Evolutionary conservation across 2,797 vertebrate species (phyloP).

Genomic region (Chaetodon trifasciatus): DNA sequence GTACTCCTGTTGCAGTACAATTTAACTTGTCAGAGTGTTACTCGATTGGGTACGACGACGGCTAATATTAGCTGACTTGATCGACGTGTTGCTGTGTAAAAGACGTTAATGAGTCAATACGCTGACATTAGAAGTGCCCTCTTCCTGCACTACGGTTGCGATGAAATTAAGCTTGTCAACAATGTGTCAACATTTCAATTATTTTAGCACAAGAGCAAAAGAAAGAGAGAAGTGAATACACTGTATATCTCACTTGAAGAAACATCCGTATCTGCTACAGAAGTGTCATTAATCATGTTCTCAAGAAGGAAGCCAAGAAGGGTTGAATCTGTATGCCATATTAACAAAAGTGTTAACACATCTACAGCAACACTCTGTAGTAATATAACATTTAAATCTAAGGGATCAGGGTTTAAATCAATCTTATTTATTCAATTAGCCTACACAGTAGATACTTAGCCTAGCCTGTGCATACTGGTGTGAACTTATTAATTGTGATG

Average conservation of each 20-base stretch:
- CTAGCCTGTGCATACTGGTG: background rate
- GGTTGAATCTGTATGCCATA: background rate
- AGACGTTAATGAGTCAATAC: background rate
- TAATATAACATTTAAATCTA: background rate
- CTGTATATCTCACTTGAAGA: background rate
- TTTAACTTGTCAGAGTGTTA: background rate
- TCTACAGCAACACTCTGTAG: background rate
- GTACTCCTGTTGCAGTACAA: background rate
- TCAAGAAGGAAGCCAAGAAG: background rate
- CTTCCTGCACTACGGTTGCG: background rate
- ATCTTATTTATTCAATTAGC: background rate
- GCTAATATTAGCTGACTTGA: background rate
- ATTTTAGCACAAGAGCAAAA: background rate
- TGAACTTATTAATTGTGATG: slow-evolving; percentile 11
- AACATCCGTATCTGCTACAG: background rate
- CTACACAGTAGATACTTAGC: background rate
- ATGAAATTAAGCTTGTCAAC: background rate
- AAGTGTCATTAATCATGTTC: slow-evolving; percentile 27
- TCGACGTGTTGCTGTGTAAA: background rate
- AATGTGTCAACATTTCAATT: background rate
- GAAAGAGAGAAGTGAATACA: background rate
- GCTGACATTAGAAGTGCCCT: background rate
- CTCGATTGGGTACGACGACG: background rate
- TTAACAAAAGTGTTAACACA: background rate
- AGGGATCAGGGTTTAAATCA: background rate